Percentiles rank a stretch among this genome's conserved stretches.
These are phyloP conservation scores for Escarpia spicata DNA, from an alignment of 2,888 invertebrate genomes.

Conservation along the genomic window DNA sequence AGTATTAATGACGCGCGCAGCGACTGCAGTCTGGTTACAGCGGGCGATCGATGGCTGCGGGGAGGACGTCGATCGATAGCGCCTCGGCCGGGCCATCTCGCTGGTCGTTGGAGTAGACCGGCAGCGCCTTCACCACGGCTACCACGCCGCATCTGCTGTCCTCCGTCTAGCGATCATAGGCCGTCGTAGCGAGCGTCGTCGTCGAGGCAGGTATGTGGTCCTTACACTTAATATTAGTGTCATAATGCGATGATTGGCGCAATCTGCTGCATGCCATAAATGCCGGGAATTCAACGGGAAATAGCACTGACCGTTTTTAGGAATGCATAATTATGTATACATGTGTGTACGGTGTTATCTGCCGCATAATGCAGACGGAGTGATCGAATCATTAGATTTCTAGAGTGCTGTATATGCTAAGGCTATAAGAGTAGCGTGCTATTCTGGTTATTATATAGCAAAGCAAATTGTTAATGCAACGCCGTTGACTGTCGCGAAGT, in stretches of 20 bases:
- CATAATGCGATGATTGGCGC: neutral
- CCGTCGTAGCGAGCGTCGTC: neutral
- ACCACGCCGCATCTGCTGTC: slow-evolving; percentile 6
- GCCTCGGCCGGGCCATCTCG: neutral
- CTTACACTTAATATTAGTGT: neutral
- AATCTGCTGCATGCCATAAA: neutral
- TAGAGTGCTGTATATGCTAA: neutral
- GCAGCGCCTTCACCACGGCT: neutral
- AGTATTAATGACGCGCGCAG: neutral
- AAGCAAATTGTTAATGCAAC: neutral
- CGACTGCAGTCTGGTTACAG: neutral
- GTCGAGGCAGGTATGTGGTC: neutral
- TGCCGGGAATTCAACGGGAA: neutral
- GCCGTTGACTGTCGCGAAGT: neutral
- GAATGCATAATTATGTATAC: too few species aligned
- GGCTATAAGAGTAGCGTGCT: neutral
- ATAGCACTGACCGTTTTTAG: neutral
- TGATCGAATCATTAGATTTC: neutral
- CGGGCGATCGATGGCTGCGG: neutral
- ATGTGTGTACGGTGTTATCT: neutral
- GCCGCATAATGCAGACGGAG: neutral
- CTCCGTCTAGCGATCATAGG: neutral
- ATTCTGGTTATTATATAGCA: neutral
- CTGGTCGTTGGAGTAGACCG: neutral
- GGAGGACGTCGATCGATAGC: neutral